Percentiles rank a stretch among this genome's conserved stretches.
Conservation (phyloP, 2,113 vertebrate species). For the Cyprinodon tularosa region DNA sequence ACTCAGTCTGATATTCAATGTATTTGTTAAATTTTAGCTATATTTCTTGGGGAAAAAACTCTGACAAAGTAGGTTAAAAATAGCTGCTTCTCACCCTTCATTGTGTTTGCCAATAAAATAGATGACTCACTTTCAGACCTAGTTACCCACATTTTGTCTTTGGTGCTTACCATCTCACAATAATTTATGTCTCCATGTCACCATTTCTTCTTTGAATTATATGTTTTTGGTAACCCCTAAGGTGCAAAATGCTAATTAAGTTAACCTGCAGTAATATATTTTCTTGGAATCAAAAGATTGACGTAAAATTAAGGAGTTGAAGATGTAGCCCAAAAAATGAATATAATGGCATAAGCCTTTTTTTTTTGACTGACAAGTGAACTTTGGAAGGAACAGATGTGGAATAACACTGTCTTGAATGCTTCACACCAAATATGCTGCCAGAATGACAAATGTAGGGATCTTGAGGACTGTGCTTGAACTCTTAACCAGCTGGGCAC, state of each 20-base stretch:
- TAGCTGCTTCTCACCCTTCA: no score
- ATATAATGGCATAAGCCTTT: slow-evolving; percentile 31
- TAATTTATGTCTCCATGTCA: no score
- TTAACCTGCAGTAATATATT: neutral
- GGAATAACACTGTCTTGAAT: slow-evolving; percentile 41
- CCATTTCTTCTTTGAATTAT: no score
- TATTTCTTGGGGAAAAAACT: no score
- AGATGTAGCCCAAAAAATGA: neutral
- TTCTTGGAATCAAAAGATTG: slow-evolving; percentile 3
- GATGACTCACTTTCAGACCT: no score
- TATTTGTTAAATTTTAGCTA: no score
- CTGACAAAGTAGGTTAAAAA: no score
- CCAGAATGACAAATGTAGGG: slow-evolving; percentile 53
- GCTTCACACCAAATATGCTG: slow-evolving; percentile 49
- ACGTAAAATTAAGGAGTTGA: neutral
- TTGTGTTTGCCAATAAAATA: no score
- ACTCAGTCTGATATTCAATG: no score
- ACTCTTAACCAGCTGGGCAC: slow-evolving; percentile 55
- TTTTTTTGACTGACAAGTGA: slow-evolving; percentile 50
- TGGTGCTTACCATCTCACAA: no score
- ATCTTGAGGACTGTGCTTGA: slow-evolving; percentile 52
- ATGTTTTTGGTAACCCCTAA: slow-evolving; percentile 1
- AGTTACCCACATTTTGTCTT: no score
- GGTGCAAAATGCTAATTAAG: neutral
- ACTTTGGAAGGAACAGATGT: slow-evolving; percentile 25